Evolutionary conservation across 1,140 invertebrate species (phyloP).

Genomic region (Anthonomus grandis): DNA sequence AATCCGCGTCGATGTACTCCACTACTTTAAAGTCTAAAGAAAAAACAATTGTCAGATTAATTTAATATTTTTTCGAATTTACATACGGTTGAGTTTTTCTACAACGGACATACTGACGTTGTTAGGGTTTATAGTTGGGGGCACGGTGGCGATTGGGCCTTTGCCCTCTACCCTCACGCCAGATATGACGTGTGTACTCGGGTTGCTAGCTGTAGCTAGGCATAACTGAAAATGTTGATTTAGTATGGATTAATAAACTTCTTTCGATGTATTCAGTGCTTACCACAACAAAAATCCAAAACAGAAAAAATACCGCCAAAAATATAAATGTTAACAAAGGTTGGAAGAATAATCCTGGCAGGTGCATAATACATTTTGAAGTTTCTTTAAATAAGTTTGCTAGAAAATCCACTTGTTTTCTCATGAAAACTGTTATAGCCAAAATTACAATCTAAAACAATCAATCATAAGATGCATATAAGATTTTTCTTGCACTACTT

Average conservation of each 20-base stretch:
- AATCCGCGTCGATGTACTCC: constrained; percentile 66
- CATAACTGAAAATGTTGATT: constrained; percentile 54
- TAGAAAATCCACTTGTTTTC: constrained; percentile 75
- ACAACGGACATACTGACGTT: constrained; percentile 28
- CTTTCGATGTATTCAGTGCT: constrained; percentile 47
- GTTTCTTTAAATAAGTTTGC: constrained; percentile 84
- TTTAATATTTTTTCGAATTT: constrained; percentile 11
- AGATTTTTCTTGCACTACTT: constrained; percentile 44
- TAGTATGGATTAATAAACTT: too few relatives aligned
- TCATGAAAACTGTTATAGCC: constrained; percentile 73
- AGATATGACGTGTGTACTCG: constrained; percentile 35
- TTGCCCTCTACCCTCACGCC: constrained; percentile 8
- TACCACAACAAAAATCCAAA: constrained; percentile 82
- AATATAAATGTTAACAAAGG: constrained; percentile 82
- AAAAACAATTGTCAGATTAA: constrained; percentile 10
- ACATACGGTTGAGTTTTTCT: constrained; percentile 35
- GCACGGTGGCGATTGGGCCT: background rate
- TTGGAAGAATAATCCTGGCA: constrained; percentile 84
- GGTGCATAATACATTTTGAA: constrained; percentile 74
- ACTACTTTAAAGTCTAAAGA: constrained; percentile 59
- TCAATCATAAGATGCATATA: background rate
- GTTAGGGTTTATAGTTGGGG: constrained; percentile 1
- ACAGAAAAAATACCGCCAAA: constrained; percentile 74
- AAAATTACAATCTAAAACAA: constrained; percentile 72
- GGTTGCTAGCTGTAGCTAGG: constrained; percentile 55